phyloP scores from a whole-genome alignment of 1,140 invertebrate genomes.

The Phortica variegata region DNA sequence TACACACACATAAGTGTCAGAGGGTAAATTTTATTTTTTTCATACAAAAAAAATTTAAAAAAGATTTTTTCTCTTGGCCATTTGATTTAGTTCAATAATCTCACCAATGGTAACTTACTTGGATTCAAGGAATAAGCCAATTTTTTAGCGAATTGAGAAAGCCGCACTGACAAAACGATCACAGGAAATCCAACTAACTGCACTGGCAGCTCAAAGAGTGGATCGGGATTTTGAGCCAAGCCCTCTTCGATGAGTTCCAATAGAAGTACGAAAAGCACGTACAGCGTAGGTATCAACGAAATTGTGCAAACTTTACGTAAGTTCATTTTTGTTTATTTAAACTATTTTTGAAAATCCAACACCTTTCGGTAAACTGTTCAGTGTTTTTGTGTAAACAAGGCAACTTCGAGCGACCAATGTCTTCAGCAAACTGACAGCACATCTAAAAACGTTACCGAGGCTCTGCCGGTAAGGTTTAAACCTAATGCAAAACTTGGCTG shows the following conservation, averaged over 20 bases:
- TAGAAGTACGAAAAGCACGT: slow-evolving; percentile 43
- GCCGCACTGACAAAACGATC: slow-evolving; percentile 75
- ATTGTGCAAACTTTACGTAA: slow-evolving; percentile 39
- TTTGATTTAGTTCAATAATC: too few species aligned
- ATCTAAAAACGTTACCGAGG: slow-evolving; percentile 6
- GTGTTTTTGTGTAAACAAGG: too few species aligned
- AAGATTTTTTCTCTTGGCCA: too few species aligned
- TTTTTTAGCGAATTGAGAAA: slow-evolving; percentile 81
- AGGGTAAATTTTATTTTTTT: too few species aligned
- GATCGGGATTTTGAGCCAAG: slow-evolving; percentile 59
- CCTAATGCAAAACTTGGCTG: too few species aligned
- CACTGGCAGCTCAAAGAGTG: slow-evolving; percentile 73
- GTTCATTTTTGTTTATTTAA: slow-evolving; percentile 35
- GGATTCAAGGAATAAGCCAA: slow-evolving; percentile 78
- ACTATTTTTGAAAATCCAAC: slow-evolving; percentile 2
- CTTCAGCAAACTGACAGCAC: slow-evolving; percentile 35
- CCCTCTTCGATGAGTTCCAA: slow-evolving; percentile 43
- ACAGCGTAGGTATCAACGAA: slow-evolving; percentile 40
- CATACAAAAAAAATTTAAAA: too few species aligned
- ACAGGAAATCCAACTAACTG: slow-evolving; percentile 80
- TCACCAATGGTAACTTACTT: slow-evolving; percentile 68
- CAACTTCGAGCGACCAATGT: slow-evolving; percentile 45
- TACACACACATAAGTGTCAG: too few species aligned
- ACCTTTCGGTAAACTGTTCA: neutral
- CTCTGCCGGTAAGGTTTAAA: too few species aligned